Percentiles rank a stretch among this genome's conserved stretches.
phyloP scores from a whole-genome alignment of 2,113 vertebrate species.

The Nothobranchius furzeri region DNA sequence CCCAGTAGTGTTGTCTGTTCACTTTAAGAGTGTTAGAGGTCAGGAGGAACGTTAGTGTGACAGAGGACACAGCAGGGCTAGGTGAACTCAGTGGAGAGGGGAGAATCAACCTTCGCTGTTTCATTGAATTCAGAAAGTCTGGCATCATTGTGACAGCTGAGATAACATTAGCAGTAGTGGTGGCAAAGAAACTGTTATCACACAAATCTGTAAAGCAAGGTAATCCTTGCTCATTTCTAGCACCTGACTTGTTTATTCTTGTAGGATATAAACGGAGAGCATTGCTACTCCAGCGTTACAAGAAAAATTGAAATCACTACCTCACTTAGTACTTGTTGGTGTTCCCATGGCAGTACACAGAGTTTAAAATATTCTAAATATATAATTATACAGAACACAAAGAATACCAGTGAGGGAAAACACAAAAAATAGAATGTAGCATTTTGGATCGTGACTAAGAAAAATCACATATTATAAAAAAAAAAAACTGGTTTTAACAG shows the following conservation, averaged over 20 bases:
- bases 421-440: too few species aligned
- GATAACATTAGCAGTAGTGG: not conserved
- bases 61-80: constrained; percentile 30
- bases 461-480: not conserved
- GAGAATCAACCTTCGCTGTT: constrained; percentile 40
- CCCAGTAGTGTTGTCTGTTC: constrained; percentile 7
- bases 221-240: not conserved
- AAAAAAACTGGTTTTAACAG: not conserved
- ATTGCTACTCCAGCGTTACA: not conserved
- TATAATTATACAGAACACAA: not conserved
- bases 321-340: not conserved
- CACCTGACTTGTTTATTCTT: constrained; percentile 5
- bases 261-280: not conserved
- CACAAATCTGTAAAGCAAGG: not conserved
- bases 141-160: not conserved
- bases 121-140: constrained; percentile 39
- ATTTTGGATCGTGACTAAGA: not conserved
- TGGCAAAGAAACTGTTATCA: constrained; percentile 9
- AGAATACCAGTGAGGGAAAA: not conserved
- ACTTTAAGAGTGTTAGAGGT: constrained; percentile 7
- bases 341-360: too few species aligned
- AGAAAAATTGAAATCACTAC: too few species aligned
- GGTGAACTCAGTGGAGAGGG: constrained; percentile 4
- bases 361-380: not conserved
- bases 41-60: not conserved